phyloP scores from a whole-genome alignment of 2,888 invertebrate genomes.

The Caradrina clavipalpis region DNA sequence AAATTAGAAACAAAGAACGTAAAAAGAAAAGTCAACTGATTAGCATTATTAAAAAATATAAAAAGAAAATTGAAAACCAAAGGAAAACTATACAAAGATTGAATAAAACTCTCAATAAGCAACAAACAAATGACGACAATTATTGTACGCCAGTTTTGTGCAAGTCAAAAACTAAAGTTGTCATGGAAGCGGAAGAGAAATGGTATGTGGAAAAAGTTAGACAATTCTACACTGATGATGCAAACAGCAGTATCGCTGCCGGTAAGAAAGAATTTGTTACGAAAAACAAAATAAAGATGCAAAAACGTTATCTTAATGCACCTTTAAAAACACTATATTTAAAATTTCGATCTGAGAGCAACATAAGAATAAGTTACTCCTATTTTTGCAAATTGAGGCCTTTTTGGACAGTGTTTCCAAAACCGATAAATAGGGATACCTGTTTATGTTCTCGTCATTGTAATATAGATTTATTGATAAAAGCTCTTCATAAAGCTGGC shows the following conservation, averaged over 20 bases:
- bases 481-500: conserved; percentile 6
- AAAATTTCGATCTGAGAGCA: conserved; percentile 11
- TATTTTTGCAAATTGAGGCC: no score
- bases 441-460: not conserved
- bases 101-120: conserved; percentile 16
- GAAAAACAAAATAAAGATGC: conserved; percentile 10
- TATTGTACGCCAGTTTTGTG: not conserved
- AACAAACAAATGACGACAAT: not conserved
- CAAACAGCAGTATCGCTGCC: conserved; percentile 5
- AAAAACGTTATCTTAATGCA: conserved; percentile 7
- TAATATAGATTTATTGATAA: conserved; percentile 11
- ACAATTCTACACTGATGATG: conserved; percentile 4
- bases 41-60: conserved; percentile 25
- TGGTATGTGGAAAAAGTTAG: conserved; percentile 5
- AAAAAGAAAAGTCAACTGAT: conserved; percentile 24
- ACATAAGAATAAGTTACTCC: conserved; percentile 2
- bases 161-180: conserved; percentile 7
- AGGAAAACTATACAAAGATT: conserved; percentile 18
- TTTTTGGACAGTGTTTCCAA: no score
- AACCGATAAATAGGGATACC: no score
- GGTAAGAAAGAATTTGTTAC: conserved; percentile 11
- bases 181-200: conserved; percentile 5
- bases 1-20: conserved; percentile 26
- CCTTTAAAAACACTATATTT: conserved; percentile 5
- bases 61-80: conserved; percentile 22